phyloP scores from a whole-genome alignment of 2,797 vertebrate species.

The Podarcis siculus region DNA sequence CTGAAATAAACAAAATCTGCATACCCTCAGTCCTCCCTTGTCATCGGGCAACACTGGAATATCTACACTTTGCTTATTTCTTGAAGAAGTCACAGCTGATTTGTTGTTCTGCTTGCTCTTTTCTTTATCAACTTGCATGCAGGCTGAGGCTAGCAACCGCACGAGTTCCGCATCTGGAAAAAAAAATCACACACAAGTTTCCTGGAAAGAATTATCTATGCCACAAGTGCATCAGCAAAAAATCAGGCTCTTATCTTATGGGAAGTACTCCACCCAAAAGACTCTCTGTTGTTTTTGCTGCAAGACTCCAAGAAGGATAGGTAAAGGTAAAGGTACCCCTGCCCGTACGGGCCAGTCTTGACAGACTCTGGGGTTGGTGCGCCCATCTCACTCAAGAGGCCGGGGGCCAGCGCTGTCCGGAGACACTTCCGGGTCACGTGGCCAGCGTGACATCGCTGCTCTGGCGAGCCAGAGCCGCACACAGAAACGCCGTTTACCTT shows the following conservation, averaged over 20 bases:
- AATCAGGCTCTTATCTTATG: background rate
- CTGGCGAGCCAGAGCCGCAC: too few relatives aligned
- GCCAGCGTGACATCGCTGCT: too few relatives aligned
- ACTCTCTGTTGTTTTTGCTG: too few relatives aligned
- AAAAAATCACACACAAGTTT: constrained; percentile 44
- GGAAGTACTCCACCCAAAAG: background rate
- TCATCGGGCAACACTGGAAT: constrained; percentile 89
- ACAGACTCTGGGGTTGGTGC: too few relatives aligned
- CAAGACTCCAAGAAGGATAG: background rate
- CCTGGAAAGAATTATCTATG: constrained; percentile 28
- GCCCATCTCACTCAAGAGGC: too few relatives aligned
- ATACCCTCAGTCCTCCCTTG: constrained; percentile 93
- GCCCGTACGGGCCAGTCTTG: too few relatives aligned
- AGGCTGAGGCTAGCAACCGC: constrained; percentile 92
- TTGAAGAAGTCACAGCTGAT: constrained; percentile 76
- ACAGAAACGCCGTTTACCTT: too few relatives aligned
- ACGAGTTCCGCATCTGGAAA: constrained; percentile 94
- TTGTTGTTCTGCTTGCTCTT: constrained; percentile 84
- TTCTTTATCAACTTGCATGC: constrained; percentile 94
- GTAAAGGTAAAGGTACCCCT: too few relatives aligned
- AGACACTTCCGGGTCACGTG: too few relatives aligned
- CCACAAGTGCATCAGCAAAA: background rate
- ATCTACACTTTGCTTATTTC: constrained; percentile 84
- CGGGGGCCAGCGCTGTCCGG: too few relatives aligned
- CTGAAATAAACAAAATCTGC: background rate